Evolutionary conservation across 2,888 invertebrate genomes (phyloP).

Genomic region (Phyllotreta striolata): DNA sequence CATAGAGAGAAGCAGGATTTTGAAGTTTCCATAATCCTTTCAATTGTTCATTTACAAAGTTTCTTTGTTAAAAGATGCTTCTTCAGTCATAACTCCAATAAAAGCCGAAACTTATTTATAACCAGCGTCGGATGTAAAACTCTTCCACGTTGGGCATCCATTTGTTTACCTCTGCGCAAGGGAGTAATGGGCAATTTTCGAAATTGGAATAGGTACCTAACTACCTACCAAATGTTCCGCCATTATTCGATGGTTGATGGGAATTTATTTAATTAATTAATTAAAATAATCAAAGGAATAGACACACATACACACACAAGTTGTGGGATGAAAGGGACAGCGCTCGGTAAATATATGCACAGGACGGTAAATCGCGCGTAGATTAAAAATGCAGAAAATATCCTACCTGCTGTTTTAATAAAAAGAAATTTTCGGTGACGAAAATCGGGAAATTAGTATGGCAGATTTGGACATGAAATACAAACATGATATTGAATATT

Average conservation of each 20-base stretch:
- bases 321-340: too few species aligned
- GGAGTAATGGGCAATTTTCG: constrained; percentile 3
- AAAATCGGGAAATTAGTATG: too few species aligned
- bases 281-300: too few species aligned
- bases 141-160: neutral
- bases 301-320: too few species aligned
- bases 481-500: constrained; percentile 41
- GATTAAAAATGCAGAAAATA: too few species aligned
- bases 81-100: constrained; percentile 41
- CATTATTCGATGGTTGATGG: too few species aligned
- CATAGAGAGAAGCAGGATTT: constrained; percentile 48
- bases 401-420: too few species aligned
- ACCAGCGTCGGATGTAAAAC: constrained; percentile 36
- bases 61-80: constrained; percentile 45
- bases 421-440: too few species aligned
- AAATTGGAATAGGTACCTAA: constrained; percentile 13
- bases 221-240: constrained; percentile 6
- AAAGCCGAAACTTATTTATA: constrained; percentile 40
- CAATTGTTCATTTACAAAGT: constrained; percentile 52
- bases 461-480: neutral
- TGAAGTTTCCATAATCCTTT: constrained; percentile 51
- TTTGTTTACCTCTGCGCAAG: constrained; percentile 13
- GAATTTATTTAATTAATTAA: too few species aligned
- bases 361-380: too few species aligned
- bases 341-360: too few species aligned